Evolutionary conservation across 92 coral and sea anemone genomes (phyloP), one percentile per base, ranked within the genome.

Genomic region (Phenganax subtilis): DNA sequence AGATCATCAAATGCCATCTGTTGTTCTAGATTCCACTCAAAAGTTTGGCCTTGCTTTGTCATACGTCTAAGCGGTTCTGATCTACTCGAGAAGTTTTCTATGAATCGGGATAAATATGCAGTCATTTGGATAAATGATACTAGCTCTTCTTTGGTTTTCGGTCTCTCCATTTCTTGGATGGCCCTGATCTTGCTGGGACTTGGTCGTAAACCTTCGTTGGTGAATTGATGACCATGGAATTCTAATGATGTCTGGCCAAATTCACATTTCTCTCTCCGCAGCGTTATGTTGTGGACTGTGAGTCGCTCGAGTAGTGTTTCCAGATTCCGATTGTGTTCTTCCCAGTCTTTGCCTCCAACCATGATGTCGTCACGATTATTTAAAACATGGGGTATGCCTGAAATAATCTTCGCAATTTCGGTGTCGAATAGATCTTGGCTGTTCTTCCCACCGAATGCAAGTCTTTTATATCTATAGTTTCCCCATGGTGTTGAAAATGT

Each of bases 281-380:
- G 79, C 12, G 88, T 88, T 12, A 85, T 31, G 81, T 88, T 85
- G 63, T 61, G 77, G 55, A 27, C 67, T 28, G 84, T 81, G 16
- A 75, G 75, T 68, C 85, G 20, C 61, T 86, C 78, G 10, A 84
- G 77, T 51, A 89, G 58, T 51, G 76, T 75, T 68, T 66, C 74
- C 54, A 89, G 84, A 83, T 82, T 89, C 62, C 55, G 66, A 74
- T 89, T 75, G 83, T 86, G 91, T 66, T 89, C 86, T 7, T 86
- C 84, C 80, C 25, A 20, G 25, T 20, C 25, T 20, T 20, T 20
- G 25, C 25, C 25, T 20, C 25, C 25, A 20, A 20, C 80, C 78
- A 89, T 56, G 70, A 86, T 86, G 86, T 83, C 89, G 31, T 88
- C 89, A 10, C 85, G 82, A 77, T 89, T 89, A 85, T 89, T 89